Evolutionary conservation across 2,113 vertebrate species (phyloP).

Genomic region (Condylura cristata): DNA sequence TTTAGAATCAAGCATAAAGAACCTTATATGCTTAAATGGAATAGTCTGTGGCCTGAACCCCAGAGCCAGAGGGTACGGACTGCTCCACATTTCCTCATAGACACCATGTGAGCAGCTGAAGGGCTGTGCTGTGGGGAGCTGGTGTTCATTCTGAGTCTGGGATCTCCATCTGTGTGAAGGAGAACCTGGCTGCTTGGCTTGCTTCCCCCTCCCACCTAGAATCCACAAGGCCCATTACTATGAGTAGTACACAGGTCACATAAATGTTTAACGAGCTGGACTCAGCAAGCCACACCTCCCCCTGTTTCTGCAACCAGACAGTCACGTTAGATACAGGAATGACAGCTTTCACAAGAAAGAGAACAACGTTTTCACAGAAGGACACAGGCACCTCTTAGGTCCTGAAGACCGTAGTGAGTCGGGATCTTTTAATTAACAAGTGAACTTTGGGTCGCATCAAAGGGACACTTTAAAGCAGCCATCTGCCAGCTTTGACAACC

Average conservation of each 20-base stretch:
- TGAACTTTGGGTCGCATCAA: slow-evolving; percentile 49
- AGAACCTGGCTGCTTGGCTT: not conserved
- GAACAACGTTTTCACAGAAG: slow-evolving; percentile 61
- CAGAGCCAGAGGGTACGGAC: no score
- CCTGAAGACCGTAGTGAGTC: not conserved
- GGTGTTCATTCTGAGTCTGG: not conserved
- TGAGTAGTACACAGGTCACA: not conserved
- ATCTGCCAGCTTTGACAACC: slow-evolving; percentile 45
- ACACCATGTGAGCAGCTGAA: not conserved
- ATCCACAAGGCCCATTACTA: not conserved
- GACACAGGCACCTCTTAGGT: slow-evolving; percentile 74
- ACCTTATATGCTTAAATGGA: no score
- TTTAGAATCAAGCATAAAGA: no score
- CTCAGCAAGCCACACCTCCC: slow-evolving; percentile 40
- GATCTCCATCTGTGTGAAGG: not conserved
- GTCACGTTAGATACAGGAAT: slow-evolving; percentile 52
- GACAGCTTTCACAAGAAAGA: slow-evolving; percentile 63
- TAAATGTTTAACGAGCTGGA: slow-evolving; percentile 38
- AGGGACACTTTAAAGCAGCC: not conserved
- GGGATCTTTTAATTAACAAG: not conserved
- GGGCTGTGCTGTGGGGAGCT: not conserved
- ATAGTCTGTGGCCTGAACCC: no score
- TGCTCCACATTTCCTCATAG: not conserved
- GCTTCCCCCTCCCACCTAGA: not conserved
- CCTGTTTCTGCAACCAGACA: slow-evolving; percentile 64